Percentiles rank a stretch among this genome's conserved stretches.
Conservation (phyloP, 2,113 vertebrate genomes). For the Rhabdomys dilectus region DNA sequence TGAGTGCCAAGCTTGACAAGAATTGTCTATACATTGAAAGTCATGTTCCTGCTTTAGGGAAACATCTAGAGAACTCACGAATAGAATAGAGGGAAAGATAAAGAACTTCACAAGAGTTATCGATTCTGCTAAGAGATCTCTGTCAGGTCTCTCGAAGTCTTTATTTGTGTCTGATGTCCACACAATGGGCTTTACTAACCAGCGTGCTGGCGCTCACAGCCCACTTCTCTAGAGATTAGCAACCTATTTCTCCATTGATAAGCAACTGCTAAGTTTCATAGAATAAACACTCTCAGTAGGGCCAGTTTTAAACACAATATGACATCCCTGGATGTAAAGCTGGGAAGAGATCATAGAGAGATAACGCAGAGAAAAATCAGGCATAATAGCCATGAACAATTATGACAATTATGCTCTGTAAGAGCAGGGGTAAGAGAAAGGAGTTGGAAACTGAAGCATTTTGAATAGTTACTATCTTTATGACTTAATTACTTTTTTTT, state of each 20-base stretch:
- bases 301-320: not conserved
- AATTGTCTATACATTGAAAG: not conserved
- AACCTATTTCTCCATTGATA: not conserved
- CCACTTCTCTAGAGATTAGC: not conserved
- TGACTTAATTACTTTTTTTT: not conserved
- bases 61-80: not conserved
- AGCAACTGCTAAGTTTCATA: slow-evolving; percentile 11
- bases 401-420: no score
- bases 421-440: not conserved
- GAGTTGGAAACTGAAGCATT: slow-evolving; percentile 2
- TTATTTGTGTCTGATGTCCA: slow-evolving; percentile 11
- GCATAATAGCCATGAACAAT: not conserved
- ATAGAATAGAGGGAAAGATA: slow-evolving; percentile 9
- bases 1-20: not conserved
- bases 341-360: not conserved
- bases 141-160: not conserved
- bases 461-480: not conserved
- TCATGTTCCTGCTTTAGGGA: not conserved
- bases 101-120: not conserved
- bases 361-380: not conserved
- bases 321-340: not conserved
- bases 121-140: not conserved
- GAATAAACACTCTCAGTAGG: not conserved
- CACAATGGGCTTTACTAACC: not conserved
- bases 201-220: not conserved